phyloP scores from a whole-genome alignment of 2,797 vertebrate genomes.

The Microchirus variegatus region DNA sequence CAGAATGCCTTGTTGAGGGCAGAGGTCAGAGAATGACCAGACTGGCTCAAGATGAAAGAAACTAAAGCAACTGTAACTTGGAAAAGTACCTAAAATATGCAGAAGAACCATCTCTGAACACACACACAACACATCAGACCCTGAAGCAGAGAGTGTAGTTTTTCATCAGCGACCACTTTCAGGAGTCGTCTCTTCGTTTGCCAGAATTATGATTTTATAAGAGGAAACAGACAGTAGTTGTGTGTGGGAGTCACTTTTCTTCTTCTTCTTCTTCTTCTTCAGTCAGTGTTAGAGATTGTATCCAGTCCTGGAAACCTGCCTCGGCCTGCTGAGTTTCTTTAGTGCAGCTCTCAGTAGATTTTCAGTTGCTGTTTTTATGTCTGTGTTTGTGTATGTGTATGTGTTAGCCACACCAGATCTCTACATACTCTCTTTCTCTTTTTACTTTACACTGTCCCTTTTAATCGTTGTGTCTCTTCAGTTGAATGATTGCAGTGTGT shows the following conservation, averaged over 20 bases:
- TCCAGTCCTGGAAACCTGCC: constrained; percentile 28
- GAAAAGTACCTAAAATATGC: too few species aligned
- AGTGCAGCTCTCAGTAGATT: constrained; percentile 13
- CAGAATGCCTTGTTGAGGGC: too few species aligned
- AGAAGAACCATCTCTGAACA: too few species aligned
- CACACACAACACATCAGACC: too few species aligned
- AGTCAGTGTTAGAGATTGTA: background rate
- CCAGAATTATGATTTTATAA: background rate
- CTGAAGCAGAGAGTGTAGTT: too few species aligned
- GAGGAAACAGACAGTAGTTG: constrained; percentile 6
- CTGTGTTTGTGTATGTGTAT: constrained; percentile 65
- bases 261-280: background rate
- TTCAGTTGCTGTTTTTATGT: constrained; percentile 15
- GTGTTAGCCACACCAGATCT: constrained; percentile 81
- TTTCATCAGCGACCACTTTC: background rate
- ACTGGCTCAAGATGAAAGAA: too few species aligned
- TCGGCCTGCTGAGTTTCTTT: constrained; percentile 52
- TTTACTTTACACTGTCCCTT: constrained; percentile 10
- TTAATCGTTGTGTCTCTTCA: constrained; percentile 57
- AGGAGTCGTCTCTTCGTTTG: constrained; percentile 2
- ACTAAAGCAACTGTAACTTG: too few species aligned
- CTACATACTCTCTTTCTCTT: constrained; percentile 7
- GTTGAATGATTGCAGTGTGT: constrained; percentile 88
- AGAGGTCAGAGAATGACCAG: too few species aligned
- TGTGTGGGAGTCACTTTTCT: background rate